A percentile compares a stretch with the other conserved stretches of the same genome.
Conservation (phyloP, 1,140 invertebrate species). For the Camponotus vicinus region DNA sequence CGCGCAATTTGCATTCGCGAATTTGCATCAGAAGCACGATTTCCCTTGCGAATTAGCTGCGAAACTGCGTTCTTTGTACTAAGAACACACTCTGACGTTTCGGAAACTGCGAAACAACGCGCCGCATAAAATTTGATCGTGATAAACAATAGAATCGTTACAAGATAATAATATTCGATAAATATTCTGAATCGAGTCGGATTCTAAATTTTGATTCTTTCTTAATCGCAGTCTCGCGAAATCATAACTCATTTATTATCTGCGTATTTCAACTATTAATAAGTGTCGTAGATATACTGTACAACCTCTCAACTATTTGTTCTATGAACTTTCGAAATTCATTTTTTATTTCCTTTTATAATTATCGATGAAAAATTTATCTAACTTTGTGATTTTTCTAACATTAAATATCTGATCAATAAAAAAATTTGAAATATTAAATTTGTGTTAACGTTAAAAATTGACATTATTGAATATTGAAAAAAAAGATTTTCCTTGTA, state of each 20-base stretch:
- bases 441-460: not conserved
- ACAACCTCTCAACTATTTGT: not conserved
- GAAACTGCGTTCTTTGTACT: constrained; percentile 57
- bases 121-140: constrained; percentile 3
- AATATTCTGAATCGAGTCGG: constrained; percentile 8
- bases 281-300: not conserved
- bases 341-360: not conserved
- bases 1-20: constrained; percentile 59
- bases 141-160: constrained; percentile 3
- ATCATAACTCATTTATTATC: constrained; percentile 12
- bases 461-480: not conserved
- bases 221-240: not conserved
- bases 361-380: not conserved
- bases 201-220: constrained; percentile 17
- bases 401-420: not conserved
- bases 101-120: constrained; percentile 25
- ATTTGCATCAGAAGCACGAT: constrained; percentile 60
- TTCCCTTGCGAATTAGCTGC: constrained; percentile 62
- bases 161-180: constrained; percentile 24
- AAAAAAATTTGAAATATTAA: not conserved
- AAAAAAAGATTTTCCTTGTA: not conserved
- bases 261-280: not conserved
- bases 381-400: not conserved
- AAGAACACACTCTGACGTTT: constrained; percentile 27
- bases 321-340: not conserved